These are phyloP conservation scores for Dendronephthya gigantea DNA, from an alignment of 64 coral and sea anemone genomes.

Conservation along the genomic window DNA sequence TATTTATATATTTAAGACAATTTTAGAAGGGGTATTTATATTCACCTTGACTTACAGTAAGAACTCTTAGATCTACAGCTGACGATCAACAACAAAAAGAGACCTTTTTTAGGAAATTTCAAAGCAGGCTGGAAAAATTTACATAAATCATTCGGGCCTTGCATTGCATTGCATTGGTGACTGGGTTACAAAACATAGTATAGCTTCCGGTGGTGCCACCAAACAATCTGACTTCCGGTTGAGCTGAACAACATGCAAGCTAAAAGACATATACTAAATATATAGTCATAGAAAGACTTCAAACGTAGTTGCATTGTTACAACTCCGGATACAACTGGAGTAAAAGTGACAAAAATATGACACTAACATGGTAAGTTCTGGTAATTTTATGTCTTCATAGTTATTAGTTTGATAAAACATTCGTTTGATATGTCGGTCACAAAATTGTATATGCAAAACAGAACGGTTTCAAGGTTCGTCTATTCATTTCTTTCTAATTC, in stretches of 20 bases:
- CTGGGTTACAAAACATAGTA: background rate
- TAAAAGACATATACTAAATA: background rate
- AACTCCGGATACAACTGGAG: background rate
- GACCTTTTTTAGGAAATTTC: too few species aligned
- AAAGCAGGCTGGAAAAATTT: too few species aligned
- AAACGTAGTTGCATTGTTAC: background rate
- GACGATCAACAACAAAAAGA: too few species aligned
- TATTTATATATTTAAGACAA: too few species aligned
- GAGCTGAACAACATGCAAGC: background rate
- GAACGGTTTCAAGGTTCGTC: background rate
- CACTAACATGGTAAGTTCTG: background rate
- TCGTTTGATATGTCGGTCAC: background rate
- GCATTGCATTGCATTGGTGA: background rate
- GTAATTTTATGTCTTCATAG: background rate
- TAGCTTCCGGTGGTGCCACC: conserved; percentile 14
- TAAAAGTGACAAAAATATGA: background rate
- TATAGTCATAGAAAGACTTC: background rate
- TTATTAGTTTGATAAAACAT: background rate
- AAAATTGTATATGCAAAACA: background rate
- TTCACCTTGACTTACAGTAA: too few species aligned
- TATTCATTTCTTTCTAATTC: background rate
- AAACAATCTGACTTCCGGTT: background rate
- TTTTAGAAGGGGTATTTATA: too few species aligned
- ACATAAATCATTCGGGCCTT: background rate
- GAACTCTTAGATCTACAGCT: too few species aligned